Base-by-base conservation (phyloP, 2,113 vertebrate species). In the Bos javanicus region DNA sequence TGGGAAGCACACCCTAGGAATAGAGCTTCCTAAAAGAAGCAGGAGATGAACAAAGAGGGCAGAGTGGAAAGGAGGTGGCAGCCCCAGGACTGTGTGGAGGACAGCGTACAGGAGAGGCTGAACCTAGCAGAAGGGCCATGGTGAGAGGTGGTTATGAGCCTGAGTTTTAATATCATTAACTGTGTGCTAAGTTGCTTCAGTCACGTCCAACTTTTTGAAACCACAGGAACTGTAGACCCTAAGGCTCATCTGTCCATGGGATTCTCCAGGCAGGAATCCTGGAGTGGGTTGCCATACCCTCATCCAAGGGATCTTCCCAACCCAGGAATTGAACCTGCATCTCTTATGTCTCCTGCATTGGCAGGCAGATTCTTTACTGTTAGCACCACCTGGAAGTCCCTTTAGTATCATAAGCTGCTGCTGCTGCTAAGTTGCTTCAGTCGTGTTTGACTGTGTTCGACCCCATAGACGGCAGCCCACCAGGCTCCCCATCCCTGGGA, bases 71-170 rank as follows among this genome's bases (percentile, higher is more conserved):
- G 57, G 30, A 9, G 14, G 21, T 76, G 21, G n/a, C 50, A 39
- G 14, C n/a, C 85, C 6, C 9, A 54, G 46, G 43, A 25, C 6
- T 5, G 6, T 43, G 33, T 10, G 7, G 48, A 87, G 23, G 71
- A 23, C 50, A 6, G 39, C 17, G 4, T 1, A 19, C 36, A 48
- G 21, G 21, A 17, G 2, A 4, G 1, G 14, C 25, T 8, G 67
- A 50, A 30, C 76, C 0, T 14, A 11, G 7, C 2, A 16, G 43
- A 82, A 17, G n/a, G 33, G n/a, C 17, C 0, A 0, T 52, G 39
- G n/a, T 9, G 5, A 64, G 28, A 33, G 21, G 13, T 48, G 36
- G 23, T 33, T 48, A 4, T 26, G 28, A 54, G 8, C 33, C 1
- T 1, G 4, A 46, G 60, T 57, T 93, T 48, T 78, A 43, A 12